A percentile compares a stretch with the other conserved stretches of the same genome.
Evolutionary conservation across 2,888 invertebrate genomes (phyloP).

Genomic region (Drosophila neoperkinsi): DNA sequence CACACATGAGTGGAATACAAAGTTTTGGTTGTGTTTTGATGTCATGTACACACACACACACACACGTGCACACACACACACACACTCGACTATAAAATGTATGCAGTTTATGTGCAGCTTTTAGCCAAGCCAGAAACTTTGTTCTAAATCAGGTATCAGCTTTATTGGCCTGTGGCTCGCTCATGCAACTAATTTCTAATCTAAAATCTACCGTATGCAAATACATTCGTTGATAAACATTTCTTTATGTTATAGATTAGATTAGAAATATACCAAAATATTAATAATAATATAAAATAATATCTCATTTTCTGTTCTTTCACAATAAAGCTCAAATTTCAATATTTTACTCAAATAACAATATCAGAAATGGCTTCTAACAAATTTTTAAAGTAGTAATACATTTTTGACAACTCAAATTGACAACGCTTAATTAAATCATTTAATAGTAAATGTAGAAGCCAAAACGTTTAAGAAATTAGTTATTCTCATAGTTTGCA

Average conservation of each 20-base stretch:
- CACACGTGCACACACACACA: neutral
- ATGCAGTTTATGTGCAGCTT: slow-evolving; percentile 11
- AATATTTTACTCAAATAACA: neutral
- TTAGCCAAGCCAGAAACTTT: slow-evolving; percentile 7
- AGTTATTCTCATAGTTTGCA: neutral
- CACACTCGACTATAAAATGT: neutral
- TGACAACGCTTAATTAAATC: neutral
- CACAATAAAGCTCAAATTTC: neutral
- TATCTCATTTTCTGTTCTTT: neutral
- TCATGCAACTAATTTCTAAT: neutral
- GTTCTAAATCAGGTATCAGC: neutral
- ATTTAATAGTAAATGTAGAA: neutral
- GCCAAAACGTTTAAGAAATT: neutral
- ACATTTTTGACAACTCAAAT: no score
- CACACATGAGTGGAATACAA: slow-evolving; percentile 2
- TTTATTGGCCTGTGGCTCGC: neutral
- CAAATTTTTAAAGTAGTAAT: neutral
- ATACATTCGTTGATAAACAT: neutral
- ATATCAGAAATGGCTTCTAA: neutral
- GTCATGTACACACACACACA: slow-evolving; percentile 23
- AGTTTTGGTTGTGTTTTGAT: slow-evolving; percentile 26
- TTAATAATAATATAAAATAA: neutral
- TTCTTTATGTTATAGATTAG: neutral
- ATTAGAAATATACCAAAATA: neutral
- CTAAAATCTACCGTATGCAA: neutral